These are phyloP conservation scores for Bacillus rossius DNA, from an alignment of 1,140 invertebrate genomes.

Conservation along the genomic window DNA sequence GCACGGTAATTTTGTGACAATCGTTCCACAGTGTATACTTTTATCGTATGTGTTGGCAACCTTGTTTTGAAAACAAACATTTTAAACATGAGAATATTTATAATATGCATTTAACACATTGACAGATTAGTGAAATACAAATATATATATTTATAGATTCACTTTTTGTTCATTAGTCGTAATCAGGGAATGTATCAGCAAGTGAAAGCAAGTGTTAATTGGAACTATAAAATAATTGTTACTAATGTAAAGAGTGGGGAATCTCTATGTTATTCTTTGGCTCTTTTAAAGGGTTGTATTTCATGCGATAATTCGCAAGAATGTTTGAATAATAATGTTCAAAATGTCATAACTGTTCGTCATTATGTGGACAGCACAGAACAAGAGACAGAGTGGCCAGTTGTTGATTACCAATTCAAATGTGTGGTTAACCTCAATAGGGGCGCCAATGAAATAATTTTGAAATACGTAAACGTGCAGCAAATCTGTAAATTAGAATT, in stretches of 20 bases:
- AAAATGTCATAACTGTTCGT: background rate
- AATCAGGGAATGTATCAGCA: no score
- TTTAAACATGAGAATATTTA: no score
- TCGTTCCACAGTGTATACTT: no score
- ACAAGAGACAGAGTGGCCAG: constrained; percentile 5
- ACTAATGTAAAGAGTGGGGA: constrained; percentile 15
- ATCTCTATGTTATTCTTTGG: constrained; percentile 11
- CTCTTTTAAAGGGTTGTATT: constrained; percentile 11
- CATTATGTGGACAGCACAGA: background rate
- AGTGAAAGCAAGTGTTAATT: no score
- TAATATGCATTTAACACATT: no score
- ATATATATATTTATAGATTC: no score
- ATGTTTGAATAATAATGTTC: background rate
- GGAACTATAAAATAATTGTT: background rate
- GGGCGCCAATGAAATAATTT: constrained; percentile 4
- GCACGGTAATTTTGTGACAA: no score
- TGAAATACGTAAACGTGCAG: constrained; percentile 8
- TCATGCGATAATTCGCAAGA: background rate
- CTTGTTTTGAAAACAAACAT: no score
- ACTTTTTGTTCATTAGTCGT: no score
- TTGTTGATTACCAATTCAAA: constrained; percentile 14
- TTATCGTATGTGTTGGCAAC: no score
- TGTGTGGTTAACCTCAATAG: background rate
- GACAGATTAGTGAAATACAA: no score
- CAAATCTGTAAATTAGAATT: background rate